Conservation (phyloP, 2,113 vertebrate genomes). For the Odocoileus hemionus region DNA sequence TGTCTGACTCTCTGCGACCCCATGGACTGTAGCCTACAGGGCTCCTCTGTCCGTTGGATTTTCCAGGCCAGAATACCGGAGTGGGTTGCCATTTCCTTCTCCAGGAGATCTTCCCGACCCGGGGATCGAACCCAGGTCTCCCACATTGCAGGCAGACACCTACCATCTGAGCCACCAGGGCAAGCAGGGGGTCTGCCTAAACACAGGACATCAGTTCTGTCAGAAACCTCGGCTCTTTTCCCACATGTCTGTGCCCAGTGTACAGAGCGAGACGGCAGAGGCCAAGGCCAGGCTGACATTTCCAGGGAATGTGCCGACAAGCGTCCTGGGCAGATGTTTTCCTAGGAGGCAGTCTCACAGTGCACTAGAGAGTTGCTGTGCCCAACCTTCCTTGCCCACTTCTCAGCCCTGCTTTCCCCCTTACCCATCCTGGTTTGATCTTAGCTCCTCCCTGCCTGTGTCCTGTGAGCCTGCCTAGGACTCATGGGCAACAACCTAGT, state of each 20-base stretch:
- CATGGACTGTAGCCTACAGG: not conserved
- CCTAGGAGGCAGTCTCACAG: not conserved
- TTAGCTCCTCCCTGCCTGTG: not conserved
- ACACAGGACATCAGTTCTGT: not conserved
- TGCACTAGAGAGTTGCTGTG: not conserved
- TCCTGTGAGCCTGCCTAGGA: not conserved
- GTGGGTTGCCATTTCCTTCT: not conserved
- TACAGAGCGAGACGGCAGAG: not conserved
- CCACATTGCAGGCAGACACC: not conserved
- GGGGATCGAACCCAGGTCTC: not conserved
- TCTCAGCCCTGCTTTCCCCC: not conserved
- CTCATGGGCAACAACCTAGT: not conserved
- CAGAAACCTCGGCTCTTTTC: not conserved
- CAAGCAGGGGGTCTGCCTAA: slow-evolving; percentile 36
- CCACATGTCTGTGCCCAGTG: not conserved
- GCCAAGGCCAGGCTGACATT: not conserved
- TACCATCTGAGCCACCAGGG: not conserved
- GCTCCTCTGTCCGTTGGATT: not conserved
- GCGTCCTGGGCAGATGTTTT: not conserved
- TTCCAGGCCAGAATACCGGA: too few relatives aligned
- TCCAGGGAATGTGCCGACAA: accelerated
- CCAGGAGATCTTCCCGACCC: not conserved
- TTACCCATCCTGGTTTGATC: too few relatives aligned
- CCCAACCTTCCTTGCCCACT: not conserved
- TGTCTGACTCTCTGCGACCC: not conserved